Conservation (phyloP, 2,888 invertebrate species). For the Callinectes sapidus region DNA sequence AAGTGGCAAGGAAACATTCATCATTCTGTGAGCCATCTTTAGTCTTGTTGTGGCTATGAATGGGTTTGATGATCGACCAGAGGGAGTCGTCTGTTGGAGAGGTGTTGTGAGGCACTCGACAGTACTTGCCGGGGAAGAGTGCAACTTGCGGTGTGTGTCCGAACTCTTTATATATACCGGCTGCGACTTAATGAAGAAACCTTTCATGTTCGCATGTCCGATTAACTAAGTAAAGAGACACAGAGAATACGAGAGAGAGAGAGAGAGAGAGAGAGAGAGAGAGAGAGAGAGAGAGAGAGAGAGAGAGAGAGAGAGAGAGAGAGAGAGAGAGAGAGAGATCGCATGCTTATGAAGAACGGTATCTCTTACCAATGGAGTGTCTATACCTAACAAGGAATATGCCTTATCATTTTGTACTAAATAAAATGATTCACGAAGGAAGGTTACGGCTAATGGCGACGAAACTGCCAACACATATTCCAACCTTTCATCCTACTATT, state of each 20-base stretch:
- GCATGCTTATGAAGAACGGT: no score
- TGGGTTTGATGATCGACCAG: background rate
- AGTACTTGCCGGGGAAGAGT: background rate
- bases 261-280: conserved; percentile 21
- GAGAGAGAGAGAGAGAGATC: background rate
- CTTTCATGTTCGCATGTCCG: background rate
- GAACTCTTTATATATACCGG: background rate
- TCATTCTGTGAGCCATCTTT: conserved; percentile 1
- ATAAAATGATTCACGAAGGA: no score
- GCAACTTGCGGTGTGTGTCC: background rate
- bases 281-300: conserved; percentile 35
- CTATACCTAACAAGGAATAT: no score
- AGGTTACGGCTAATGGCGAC: no score
- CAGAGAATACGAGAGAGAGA: background rate
- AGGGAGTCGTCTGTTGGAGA: background rate
- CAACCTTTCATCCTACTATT: no score
- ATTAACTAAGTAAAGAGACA: background rate
- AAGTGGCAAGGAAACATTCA: background rate
- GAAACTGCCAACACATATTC: no score
- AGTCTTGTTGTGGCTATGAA: background rate
- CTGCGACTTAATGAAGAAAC: background rate
- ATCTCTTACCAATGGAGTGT: no score
- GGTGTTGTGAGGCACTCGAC: background rate
- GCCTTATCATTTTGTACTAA: no score
- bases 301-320: conserved; percentile 41